Percentiles rank a stretch among this genome's conserved stretches.
phyloP scores from a whole-genome alignment of 2,113 vertebrate genomes.

The Sander vitreus region DNA sequence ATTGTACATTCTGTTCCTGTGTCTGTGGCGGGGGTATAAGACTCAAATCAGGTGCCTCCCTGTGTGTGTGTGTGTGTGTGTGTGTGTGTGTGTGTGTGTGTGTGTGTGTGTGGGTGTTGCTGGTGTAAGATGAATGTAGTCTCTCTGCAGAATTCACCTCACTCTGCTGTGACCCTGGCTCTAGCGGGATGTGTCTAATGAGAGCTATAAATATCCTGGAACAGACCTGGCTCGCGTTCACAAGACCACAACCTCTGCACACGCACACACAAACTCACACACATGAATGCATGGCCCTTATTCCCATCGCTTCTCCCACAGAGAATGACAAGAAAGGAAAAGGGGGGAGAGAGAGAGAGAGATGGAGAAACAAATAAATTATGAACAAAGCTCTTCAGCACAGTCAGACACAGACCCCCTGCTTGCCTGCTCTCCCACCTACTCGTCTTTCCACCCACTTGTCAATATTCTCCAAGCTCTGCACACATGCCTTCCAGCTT shows the following conservation, averaged over 20 bases:
- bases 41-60: background rate
- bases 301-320: slow-evolving; percentile 21
- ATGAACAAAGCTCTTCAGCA: slow-evolving; percentile 43
- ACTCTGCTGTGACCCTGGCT: slow-evolving; percentile 66
- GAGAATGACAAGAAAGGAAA: slow-evolving; percentile 11
- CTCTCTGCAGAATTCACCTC: slow-evolving; percentile 45
- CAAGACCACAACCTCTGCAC: slow-evolving; percentile 32
- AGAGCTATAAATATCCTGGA: slow-evolving; percentile 76
- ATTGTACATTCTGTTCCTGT: slow-evolving; percentile 32
- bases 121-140: slow-evolving; percentile 30
- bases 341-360: background rate
- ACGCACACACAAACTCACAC: slow-evolving; percentile 11
- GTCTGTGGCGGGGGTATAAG: background rate
- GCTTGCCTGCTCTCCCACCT: slow-evolving; percentile 10
- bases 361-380: slow-evolving; percentile 43
- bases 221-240: slow-evolving; percentile 46
- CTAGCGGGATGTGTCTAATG: slow-evolving; percentile 73
- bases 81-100: slow-evolving; percentile 8
- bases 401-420: slow-evolving; percentile 33
- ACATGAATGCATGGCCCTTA: slow-evolving; percentile 8
- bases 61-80: background rate
- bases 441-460: slow-evolving; percentile 52
- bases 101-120: slow-evolving; percentile 17
- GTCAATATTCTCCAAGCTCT: slow-evolving; percentile 20
- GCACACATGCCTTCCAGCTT: slow-evolving; percentile 5